Percentiles rank a stretch among this genome's conserved stretches.
Conservation (phyloP, 2,888 invertebrate genomes). For the Augiades crinisus region DNA sequence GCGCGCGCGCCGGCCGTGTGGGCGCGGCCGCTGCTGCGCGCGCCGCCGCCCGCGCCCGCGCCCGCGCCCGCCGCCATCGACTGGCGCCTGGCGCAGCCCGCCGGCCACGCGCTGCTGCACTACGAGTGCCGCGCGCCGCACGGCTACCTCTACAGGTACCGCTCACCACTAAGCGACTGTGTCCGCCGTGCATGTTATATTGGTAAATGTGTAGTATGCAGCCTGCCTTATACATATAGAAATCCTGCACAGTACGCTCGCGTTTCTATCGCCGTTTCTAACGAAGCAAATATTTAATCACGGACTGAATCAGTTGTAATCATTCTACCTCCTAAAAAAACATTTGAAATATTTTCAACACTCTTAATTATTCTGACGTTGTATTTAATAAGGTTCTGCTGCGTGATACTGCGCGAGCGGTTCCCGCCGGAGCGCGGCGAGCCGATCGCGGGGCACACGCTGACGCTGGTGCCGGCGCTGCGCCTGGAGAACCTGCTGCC, state of each 20-base stretch:
- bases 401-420: slow-evolving; percentile 89
- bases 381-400: slow-evolving; percentile 89
- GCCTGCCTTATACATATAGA: too few relatives aligned
- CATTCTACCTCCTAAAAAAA: too few relatives aligned
- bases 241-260: too few relatives aligned
- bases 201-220: too few relatives aligned
- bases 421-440: slow-evolving; percentile 86
- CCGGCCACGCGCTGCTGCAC: slow-evolving; percentile 46
- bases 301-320: too few relatives aligned
- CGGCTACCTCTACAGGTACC: slow-evolving; percentile 44
- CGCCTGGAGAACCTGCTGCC: slow-evolving; percentile 94
- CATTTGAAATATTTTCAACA: too few relatives aligned
- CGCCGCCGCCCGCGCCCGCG: slow-evolving; percentile 52
- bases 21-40: slow-evolving; percentile 84
- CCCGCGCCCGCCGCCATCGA: slow-evolving; percentile 56
- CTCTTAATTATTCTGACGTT: too few relatives aligned
- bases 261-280: too few relatives aligned
- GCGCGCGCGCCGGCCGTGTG: slow-evolving; percentile 88
- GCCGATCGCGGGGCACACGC: slow-evolving; percentile 91
- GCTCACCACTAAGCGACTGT: background rate
- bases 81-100: slow-evolving; percentile 44
- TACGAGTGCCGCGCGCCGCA: slow-evolving; percentile 62
- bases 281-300: too few relatives aligned
- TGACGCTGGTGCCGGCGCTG: slow-evolving; percentile 92
- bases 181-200: too few relatives aligned